These are phyloP conservation scores for Chironomus riparius DNA, from an alignment of 2,888 invertebrate species.

Conservation along the genomic window DNA sequence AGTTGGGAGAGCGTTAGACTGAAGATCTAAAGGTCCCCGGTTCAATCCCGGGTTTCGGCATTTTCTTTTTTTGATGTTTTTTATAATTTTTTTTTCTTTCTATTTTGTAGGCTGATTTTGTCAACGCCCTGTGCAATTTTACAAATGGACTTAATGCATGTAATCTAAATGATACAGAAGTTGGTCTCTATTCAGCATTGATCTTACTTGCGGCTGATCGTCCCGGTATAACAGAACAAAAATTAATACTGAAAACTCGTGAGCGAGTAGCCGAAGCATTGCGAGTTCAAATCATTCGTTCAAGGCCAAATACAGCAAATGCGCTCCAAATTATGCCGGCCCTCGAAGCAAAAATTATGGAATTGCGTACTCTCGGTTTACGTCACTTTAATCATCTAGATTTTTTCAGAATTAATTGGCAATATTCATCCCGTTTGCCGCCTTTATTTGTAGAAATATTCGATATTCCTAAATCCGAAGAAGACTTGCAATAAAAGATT, in stretches of 20 bases:
- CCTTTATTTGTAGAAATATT: slow-evolving; percentile 94
- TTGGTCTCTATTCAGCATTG: slow-evolving; percentile 79
- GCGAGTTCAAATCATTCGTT: slow-evolving; percentile 58
- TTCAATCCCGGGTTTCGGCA: slow-evolving; percentile 64
- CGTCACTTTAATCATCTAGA: slow-evolving; percentile 76
- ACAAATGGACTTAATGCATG: slow-evolving; percentile 64
- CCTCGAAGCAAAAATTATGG: slow-evolving; percentile 56
- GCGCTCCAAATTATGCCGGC: slow-evolving; percentile 43
- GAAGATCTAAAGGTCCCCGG: slow-evolving; percentile 64
- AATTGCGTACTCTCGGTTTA: slow-evolving; percentile 68
- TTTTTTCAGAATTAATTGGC: slow-evolving; percentile 89
- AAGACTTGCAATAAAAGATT: slow-evolving; percentile 47
- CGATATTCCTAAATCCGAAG: slow-evolving; percentile 84
- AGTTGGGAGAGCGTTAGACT: slow-evolving; percentile 59
- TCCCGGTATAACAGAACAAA: slow-evolving; percentile 67
- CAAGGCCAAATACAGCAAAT: slow-evolving; percentile 39
- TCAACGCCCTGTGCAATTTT: slow-evolving; percentile 71
- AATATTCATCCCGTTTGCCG: slow-evolving; percentile 64
- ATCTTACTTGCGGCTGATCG: slow-evolving; percentile 76
- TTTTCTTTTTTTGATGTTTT: slow-evolving; percentile 32
- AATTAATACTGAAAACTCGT: slow-evolving; percentile 67
- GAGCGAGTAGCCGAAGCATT: slow-evolving; percentile 81
- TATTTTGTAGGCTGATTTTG: slow-evolving; percentile 66
- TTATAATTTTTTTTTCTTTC: slow-evolving; percentile 27
- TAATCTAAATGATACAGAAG: slow-evolving; percentile 78